These are phyloP conservation scores for Fratercula arctica DNA, from an alignment of 2,797 vertebrate species.

Conservation along the genomic window DNA sequence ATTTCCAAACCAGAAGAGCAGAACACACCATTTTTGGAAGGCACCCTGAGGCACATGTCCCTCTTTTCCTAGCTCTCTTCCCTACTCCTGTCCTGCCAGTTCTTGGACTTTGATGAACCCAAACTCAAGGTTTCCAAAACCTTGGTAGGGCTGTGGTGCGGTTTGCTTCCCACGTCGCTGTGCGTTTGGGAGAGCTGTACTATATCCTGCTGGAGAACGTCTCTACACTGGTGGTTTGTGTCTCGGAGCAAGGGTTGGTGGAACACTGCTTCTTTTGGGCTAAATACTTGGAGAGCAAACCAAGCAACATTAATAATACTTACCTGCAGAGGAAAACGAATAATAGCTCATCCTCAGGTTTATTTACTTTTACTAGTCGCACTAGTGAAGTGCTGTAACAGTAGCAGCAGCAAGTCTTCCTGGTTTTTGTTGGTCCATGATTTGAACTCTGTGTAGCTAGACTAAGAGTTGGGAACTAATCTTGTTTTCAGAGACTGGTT, in stretches of 20 bases:
- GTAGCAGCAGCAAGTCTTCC: background rate
- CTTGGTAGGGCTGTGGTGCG: background rate
- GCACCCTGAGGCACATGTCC: background rate
- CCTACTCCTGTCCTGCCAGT: background rate
- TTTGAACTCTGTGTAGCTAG: background rate
- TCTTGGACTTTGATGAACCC: background rate
- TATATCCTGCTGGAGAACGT: background rate
- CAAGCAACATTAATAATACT: background rate
- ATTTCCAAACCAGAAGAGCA: background rate
- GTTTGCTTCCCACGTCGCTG: background rate
- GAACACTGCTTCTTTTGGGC: background rate
- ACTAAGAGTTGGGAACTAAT: background rate
- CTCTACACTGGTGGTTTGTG: background rate
- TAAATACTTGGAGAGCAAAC: background rate
- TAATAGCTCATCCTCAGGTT: background rate
- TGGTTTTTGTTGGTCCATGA: background rate
- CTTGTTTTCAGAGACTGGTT: background rate
- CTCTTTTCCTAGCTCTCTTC: background rate
- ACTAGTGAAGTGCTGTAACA: background rate
- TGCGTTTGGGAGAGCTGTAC: background rate
- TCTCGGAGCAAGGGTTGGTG: background rate
- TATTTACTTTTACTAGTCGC: background rate
- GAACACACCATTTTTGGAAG: background rate
- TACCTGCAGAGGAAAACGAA: background rate
- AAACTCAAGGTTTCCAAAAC: slow-evolving; percentile 3